Evolutionary conservation across 1,140 invertebrate genomes (phyloP), one percentile per base, ranked within the genome.

Genomic region (Colletes gigas): DNA sequence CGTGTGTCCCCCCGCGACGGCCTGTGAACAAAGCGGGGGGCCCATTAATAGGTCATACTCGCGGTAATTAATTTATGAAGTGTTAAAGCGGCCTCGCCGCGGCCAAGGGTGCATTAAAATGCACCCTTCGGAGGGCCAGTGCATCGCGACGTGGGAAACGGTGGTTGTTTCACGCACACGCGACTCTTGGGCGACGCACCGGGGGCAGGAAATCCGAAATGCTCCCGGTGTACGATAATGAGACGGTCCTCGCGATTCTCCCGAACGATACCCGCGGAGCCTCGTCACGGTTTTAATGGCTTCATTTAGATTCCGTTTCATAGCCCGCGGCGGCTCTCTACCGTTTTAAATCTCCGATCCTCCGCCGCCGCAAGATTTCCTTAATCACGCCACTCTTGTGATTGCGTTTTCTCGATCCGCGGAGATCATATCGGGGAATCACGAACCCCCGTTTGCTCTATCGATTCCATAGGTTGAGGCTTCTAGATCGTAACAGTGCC

Each of bases 1-100:
- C 19, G 54, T 21, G n/a, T 21, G 47, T 21, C 4, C 57, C 30
- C 12, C 41, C 30, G 52, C 59, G 21, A 50, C 9, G 60, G 71
- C 17, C 62, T 30, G 41, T 19, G 59, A 66, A 80, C 81, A 83
- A 85, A 82, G 71, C 59, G 84, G n/a, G 30, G 30, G n/a, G n/a
- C n/a, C 60, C 55, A 62, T 84, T 88, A 84, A 84, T 84, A 69
- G 68, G 59, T 74, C 78, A 78, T 85, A 82, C 75, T 55, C 21
- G 21, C 59, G 81, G 60, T 86, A 84, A 88, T 88, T 89, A 85
- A 88, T 89, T 89, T 88, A 89, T 76, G 83, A 87, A 83, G 87
- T 87, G 88, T 41, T 85, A 87, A 89, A 88, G 59, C 54, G 84
- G 47, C 7, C 52, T 62, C 44, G 21, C 21, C 21, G 44, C 19